Percentiles rank a stretch among this genome's conserved stretches.
These are phyloP conservation scores for Aporophyla lueneburgensis DNA, from an alignment of 2,888 invertebrate genomes.

Conservation along the genomic window DNA sequence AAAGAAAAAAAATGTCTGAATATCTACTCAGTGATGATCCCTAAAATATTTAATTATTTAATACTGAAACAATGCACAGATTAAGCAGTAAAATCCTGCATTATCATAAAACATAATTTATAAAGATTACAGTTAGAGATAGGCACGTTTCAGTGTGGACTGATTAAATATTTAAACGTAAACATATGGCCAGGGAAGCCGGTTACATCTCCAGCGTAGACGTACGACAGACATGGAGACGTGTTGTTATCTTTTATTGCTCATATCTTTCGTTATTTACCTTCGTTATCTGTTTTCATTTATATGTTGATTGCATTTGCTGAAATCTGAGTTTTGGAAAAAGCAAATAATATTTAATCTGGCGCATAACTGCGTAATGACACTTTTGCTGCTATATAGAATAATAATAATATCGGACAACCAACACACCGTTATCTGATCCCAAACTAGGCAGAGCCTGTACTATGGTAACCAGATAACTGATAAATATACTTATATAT, in stretches of 20 bases:
- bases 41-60: not conserved
- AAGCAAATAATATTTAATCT: not conserved
- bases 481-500: no score
- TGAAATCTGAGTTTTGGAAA: conserved; percentile 14
- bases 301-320: conserved; percentile 12
- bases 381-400: no score
- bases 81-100: not conserved
- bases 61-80: not conserved
- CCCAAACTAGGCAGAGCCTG: no score
- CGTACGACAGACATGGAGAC: conserved; percentile 53
- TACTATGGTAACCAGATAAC: no score
- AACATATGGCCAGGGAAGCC: conserved; percentile 48
- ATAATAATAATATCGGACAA: no score
- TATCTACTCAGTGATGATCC: not conserved
- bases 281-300: conserved; percentile 24
- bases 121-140: conserved; percentile 31
- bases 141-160: conserved; percentile 1
- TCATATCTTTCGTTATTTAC: conserved; percentile 34
- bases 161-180: conserved; percentile 54
- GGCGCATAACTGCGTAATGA: not conserved
- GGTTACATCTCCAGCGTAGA: conserved; percentile 29
- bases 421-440: no score
- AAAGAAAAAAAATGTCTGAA: not conserved
- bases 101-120: conserved; percentile 1
- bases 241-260: conserved; percentile 42